These are phyloP conservation scores for Camelus bactrianus DNA, from an alignment of 2,113 vertebrate species.

Conservation along the genomic window DNA sequence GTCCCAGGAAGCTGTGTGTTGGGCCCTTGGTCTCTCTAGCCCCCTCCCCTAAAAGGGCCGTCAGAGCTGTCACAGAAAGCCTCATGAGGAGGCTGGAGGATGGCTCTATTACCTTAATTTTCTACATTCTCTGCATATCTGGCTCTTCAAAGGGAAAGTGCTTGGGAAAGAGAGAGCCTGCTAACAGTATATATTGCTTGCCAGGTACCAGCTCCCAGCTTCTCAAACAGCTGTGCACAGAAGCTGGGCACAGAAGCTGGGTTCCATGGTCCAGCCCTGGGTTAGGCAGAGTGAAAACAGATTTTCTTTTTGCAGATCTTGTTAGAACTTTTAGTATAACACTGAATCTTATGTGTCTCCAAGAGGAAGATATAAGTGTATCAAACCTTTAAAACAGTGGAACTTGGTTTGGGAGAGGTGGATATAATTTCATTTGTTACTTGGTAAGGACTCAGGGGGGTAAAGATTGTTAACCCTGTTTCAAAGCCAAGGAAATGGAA, in stretches of 20 bases:
- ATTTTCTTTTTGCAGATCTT: not conserved
- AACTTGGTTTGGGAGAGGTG: not conserved
- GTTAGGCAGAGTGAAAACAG: not conserved
- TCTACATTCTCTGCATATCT: constrained; percentile 63
- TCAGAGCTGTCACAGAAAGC: constrained; percentile 39
- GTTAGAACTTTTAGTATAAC: not conserved
- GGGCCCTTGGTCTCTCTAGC: not conserved
- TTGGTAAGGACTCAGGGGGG: not conserved
- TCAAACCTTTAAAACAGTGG: not conserved
- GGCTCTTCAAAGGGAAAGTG: not conserved
- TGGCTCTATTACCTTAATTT: constrained; percentile 60
- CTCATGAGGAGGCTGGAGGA: not conserved
- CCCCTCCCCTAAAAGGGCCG: not conserved
- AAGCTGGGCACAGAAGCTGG: not conserved
- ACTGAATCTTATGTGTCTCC: not conserved
- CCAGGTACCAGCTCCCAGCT: not conserved
- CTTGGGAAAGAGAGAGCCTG: constrained; percentile 25
- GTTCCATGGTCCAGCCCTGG: not conserved
- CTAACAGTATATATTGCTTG: constrained; percentile 63
- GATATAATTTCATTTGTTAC: not conserved
- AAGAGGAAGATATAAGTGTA: not conserved
- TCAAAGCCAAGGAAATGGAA: constrained; percentile 26
- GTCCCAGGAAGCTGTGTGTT: constrained; percentile 25
- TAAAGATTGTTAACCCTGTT: constrained; percentile 49
- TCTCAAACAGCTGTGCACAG: not conserved